Percentiles rank a stretch among this genome's conserved stretches.
Conservation (phyloP, 2,888 invertebrate species). For the Andrena chrysosceles region DNA sequence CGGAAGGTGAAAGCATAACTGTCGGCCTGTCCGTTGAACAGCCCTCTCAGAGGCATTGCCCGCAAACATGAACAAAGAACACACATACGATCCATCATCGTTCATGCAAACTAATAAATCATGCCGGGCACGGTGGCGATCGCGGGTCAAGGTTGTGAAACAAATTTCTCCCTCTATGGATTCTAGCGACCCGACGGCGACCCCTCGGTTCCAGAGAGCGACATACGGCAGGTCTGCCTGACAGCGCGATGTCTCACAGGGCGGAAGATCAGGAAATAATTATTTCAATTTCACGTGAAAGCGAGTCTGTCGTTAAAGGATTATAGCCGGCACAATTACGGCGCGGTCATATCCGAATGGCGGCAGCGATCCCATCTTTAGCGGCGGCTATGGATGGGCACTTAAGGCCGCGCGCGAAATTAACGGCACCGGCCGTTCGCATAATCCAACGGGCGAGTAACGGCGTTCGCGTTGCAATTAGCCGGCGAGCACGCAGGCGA, state of each 20-base stretch:
- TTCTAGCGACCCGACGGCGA: not conserved
- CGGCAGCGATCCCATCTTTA: slow-evolving; percentile 61
- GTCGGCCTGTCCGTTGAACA: slow-evolving; percentile 32
- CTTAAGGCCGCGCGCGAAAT: slow-evolving; percentile 74
- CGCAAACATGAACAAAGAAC: slow-evolving; percentile 49
- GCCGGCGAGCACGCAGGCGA: slow-evolving; percentile 77
- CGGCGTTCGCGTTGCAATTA: slow-evolving; percentile 81
- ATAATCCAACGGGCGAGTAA: slow-evolving; percentile 78
- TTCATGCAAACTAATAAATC: slow-evolving; percentile 60
- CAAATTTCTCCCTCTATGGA: slow-evolving; percentile 20
- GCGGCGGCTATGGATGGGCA: slow-evolving; percentile 54
- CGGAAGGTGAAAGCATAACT: slow-evolving; percentile 46
- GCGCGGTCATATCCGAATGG: slow-evolving; percentile 7
- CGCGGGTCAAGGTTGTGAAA: slow-evolving; percentile 58
- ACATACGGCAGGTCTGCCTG: not conserved
- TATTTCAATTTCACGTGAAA: slow-evolving; percentile 11
- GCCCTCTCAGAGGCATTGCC: slow-evolving; percentile 28
- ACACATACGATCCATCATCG: slow-evolving; percentile 58
- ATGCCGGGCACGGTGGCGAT: slow-evolving; percentile 34
- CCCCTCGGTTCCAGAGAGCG: not conserved
- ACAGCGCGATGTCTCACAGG: not conserved
- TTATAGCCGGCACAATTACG: slow-evolving; percentile 17
- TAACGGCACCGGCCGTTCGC: slow-evolving; percentile 77
- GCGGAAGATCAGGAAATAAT: slow-evolving; percentile 4
- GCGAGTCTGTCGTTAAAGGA: slow-evolving; percentile 26